phyloP scores from a whole-genome alignment of 2,888 invertebrate genomes.

The Orthosia incerta region DNA sequence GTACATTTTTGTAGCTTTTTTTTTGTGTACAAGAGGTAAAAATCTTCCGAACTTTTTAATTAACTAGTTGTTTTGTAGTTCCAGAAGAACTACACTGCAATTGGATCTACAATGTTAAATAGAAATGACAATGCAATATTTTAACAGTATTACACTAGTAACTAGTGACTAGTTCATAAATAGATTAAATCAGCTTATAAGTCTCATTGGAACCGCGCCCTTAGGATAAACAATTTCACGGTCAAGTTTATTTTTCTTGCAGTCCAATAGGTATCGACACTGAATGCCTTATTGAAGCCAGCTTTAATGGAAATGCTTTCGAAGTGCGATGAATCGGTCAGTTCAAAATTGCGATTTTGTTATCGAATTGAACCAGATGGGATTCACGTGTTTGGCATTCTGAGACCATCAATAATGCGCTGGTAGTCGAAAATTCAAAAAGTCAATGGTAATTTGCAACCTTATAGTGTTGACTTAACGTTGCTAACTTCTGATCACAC shows the following conservation, averaged over 20 bases:
- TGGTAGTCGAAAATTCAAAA: neutral
- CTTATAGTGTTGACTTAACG: neutral
- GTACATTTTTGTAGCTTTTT: no score
- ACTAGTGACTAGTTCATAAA: no score
- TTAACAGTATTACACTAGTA: no score
- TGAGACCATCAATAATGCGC: neutral
- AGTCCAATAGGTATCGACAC: neutral
- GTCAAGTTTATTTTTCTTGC: slow-evolving; percentile 4
- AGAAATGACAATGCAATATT: no score
- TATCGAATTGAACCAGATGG: neutral
- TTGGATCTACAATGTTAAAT: no score
- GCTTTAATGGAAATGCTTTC: slow-evolving; percentile 8
- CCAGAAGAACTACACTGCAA: no score
- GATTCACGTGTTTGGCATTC: neutral
- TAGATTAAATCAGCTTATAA: no score
- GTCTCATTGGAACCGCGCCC: no score
- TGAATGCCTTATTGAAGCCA: neutral
- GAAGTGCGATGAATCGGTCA: neutral
- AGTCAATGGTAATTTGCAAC: slow-evolving; percentile 1
- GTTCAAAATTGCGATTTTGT: neutral
- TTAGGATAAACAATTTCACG: slow-evolving; percentile 2
- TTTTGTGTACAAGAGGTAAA: no score
- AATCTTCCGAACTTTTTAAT: no score
- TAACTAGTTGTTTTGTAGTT: no score
- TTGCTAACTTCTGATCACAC: neutral